Percentiles rank a stretch among this genome's conserved stretches.
Evolutionary conservation across 30 jellyfish, hydroid and myxozoan species (phyloP).

Genomic region (Morbakka virulenta): DNA sequence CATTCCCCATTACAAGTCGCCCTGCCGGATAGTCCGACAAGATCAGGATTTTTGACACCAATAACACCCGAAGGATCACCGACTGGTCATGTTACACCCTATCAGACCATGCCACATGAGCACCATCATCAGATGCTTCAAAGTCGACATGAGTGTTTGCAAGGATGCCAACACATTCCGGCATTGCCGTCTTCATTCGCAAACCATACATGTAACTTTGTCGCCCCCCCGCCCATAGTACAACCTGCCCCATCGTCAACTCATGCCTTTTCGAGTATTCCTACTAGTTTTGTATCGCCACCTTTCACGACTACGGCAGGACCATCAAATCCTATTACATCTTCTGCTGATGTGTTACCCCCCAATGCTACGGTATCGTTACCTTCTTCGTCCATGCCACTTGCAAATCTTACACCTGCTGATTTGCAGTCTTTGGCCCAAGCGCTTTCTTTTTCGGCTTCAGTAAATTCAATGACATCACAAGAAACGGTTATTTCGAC

Average conservation of each 20-base stretch:
- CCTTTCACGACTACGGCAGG: conserved; percentile 44
- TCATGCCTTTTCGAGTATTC: conserved; percentile 57
- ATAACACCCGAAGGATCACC: conserved; percentile 78
- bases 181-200: conserved; percentile 65
- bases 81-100: conserved; percentile 23
- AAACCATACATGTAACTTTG: conserved; percentile 74
- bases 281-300: conserved; percentile 51
- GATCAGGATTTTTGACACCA: conserved; percentile 92
- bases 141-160: conserved; percentile 72
- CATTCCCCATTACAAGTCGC: conserved; percentile 49
- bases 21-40: conserved; percentile 67
- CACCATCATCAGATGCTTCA: conserved; percentile 73
- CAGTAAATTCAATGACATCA: conserved; percentile 61
- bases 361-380: conserved; percentile 83
- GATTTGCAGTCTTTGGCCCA: conserved; percentile 96
- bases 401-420: conserved; percentile 94
- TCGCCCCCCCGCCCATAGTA: conserved; percentile 79
- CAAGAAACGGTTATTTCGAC: conserved; percentile 53
- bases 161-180: conserved; percentile 77
- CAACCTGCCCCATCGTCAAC: conserved; percentile 76
- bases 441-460: conserved; percentile 86
- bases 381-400: conserved; percentile 71
- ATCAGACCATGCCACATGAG: conserved; percentile 7
- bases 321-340: conserved; percentile 16
- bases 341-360: conserved; percentile 66